Base-by-base conservation (phyloP, 1,140 invertebrate genomes). In the Anagrus nilaparvatae region DNA sequence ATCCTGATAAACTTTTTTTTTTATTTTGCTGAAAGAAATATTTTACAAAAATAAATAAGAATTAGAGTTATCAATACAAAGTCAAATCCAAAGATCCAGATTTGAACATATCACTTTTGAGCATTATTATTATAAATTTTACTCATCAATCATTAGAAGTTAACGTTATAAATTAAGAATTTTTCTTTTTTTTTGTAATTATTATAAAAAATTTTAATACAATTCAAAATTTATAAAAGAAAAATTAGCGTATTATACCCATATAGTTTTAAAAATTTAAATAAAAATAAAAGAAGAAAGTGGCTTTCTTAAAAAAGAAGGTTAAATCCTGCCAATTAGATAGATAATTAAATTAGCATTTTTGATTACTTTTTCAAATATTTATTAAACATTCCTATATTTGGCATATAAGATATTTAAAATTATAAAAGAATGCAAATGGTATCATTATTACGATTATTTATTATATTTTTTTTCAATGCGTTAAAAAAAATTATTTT, bases 21-120 rank as follows among this genome's bases (percentile, higher is more conserved):
- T 42, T n/a, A n/a, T n/a, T n/a, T n/a, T n/a, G n/a, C n/a, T 42
- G 40, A 46, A 47, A 47, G 35, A 41, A 46, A 41, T 33, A 46
- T 37, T 46, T 46, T 23, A 41, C 33, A 39, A 43, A 32, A 39
- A 32, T 13, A 35, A 33, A 32, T 19, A 41, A 27, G 21, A 10
- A 44, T 33, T 9, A 41, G 18, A 37, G 33, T 38, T 46, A n/a
- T n/a, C 24, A 37, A 27, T 23, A 17, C 44, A 42, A 40, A 34
- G 34, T 38, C 32, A 46, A 46, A 38, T 37, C 14, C 24, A 42
- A 40, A 41, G 44, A 38, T 42, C 41, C 37, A 41, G 19, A 31
- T 37, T 29, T 37, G 29, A 46, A 46, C 44, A 41, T 46, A 46
- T 46, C 44, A 46, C 39, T 37, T 41, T 17, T 39, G 21, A 41